Percentiles rank a stretch among this genome's conserved stretches.
These are phyloP conservation scores for Tenodera sinensis DNA, from an alignment of 2,888 invertebrate species.

Conservation along the genomic window DNA sequence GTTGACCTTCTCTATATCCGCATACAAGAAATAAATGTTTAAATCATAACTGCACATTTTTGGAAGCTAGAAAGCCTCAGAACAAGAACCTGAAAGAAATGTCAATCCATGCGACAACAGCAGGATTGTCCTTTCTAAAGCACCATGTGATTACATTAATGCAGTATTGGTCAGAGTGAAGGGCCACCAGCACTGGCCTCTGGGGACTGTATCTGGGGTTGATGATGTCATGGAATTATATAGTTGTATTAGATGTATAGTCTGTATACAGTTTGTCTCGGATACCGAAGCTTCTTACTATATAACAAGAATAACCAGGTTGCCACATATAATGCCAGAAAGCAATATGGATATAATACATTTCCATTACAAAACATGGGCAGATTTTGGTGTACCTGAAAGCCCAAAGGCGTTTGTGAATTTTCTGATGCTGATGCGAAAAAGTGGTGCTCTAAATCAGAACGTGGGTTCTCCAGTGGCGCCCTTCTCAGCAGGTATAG, in stretches of 20 bases:
- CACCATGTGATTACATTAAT: too few relatives aligned
- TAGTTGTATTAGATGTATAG: slow-evolving; percentile 76
- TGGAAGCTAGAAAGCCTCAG: too few relatives aligned
- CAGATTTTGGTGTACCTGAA: slow-evolving; percentile 92
- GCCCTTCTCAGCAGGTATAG: slow-evolving; percentile 96
- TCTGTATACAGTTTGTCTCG: slow-evolving; percentile 72
- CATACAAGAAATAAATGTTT: too few relatives aligned
- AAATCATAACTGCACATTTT: too few relatives aligned
- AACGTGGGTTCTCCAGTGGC: slow-evolving; percentile 84
- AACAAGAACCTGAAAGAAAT: too few relatives aligned
- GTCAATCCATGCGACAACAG: too few relatives aligned
- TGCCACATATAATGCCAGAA: slow-evolving; percentile 51
- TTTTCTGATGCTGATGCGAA: slow-evolving; percentile 72
- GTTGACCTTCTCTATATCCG: slow-evolving; percentile 69
- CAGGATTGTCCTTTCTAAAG: too few relatives aligned
- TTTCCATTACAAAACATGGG: slow-evolving; percentile 96
- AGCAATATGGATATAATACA: slow-evolving; percentile 76
- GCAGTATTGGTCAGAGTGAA: too few relatives aligned
- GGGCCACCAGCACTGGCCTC: slow-evolving; percentile 94
- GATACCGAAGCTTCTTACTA: slow-evolving; percentile 77
- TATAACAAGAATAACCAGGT: slow-evolving; percentile 73
- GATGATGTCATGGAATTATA: slow-evolving; percentile 58
- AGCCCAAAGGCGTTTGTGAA: slow-evolving; percentile 82
- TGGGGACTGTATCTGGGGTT: slow-evolving; percentile 46
- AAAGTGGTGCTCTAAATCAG: slow-evolving; percentile 70